Percentiles rank a stretch among this genome's conserved stretches.
Evolutionary conservation across 2,797 vertebrate genomes (phyloP).

Genomic region (Phalanger gymnotis): DNA sequence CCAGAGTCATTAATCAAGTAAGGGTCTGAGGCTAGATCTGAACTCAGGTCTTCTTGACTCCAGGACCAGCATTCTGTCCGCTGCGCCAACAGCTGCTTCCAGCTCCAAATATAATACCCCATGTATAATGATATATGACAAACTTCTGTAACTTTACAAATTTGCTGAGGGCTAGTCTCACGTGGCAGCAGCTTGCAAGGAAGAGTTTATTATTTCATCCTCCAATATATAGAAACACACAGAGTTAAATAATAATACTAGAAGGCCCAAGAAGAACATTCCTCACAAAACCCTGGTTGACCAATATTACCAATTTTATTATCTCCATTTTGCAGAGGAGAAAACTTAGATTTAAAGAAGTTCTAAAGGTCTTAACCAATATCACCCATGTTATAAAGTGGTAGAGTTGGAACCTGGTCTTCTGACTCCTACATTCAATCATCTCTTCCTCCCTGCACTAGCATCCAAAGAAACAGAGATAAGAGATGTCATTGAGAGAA

Average conservation of each 20-base stretch:
- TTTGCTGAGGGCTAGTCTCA: neutral
- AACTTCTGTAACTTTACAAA: neutral
- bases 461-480: neutral
- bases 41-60: neutral
- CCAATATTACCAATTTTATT: too few species aligned
- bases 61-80: neutral
- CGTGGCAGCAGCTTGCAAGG: neutral
- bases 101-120: neutral
- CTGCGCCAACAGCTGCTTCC: neutral
- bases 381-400: neutral
- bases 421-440: neutral
- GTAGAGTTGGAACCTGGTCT: neutral
- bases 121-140: neutral
- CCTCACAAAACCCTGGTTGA: too few species aligned
- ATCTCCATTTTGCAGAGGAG: neutral
- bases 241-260: neutral
- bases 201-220: neutral
- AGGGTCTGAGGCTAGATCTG: neutral
- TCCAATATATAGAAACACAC: neutral
- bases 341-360: neutral
- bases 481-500: neutral
- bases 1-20: neutral
- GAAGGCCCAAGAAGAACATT: neutral
- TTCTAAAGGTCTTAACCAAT: neutral
- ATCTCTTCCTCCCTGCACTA: neutral